Conservation (phyloP, 2,888 invertebrate species). For the Trichogramma dendrolimi region DNA sequence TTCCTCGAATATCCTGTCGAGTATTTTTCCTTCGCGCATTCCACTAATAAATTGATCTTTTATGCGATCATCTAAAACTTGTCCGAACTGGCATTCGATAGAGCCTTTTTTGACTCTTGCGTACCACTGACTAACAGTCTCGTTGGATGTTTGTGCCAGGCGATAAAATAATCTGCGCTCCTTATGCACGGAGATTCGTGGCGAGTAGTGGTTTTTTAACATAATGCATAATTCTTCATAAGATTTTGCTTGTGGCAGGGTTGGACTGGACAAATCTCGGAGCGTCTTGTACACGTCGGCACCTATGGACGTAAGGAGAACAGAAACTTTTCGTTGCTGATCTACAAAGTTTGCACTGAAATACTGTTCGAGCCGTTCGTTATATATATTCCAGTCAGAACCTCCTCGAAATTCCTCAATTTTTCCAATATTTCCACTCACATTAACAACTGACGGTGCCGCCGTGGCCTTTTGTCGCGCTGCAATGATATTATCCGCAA, state of each 20-base stretch:
- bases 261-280: conserved; percentile 29
- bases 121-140: conserved; percentile 31
- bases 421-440: not conserved
- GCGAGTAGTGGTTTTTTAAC: conserved; percentile 23
- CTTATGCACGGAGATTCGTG: conserved; percentile 26
- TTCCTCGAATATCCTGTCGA: conserved; percentile 29
- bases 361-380: conserved; percentile 30
- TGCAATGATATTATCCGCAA: too few species aligned
- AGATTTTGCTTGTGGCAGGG: conserved; percentile 29
- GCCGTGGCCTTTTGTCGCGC: too few species aligned
- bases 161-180: conserved; percentile 30
- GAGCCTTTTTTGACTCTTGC: conserved; percentile 37
- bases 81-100: conserved; percentile 29
- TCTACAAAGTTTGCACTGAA: conserved; percentile 30
- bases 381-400: conserved; percentile 30
- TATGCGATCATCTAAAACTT: conserved; percentile 31
- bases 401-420: conserved; percentile 21
- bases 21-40: conserved; percentile 10
- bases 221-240: conserved; percentile 27
- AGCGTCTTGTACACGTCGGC: conserved; percentile 31
- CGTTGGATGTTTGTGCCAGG: conserved; percentile 33
- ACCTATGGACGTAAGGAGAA: conserved; percentile 30
- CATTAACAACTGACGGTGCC: too few species aligned
- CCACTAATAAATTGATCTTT: conserved; percentile 35
- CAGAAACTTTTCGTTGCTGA: conserved; percentile 28